Evolutionary conservation across 2,797 vertebrate genomes (phyloP), one percentile per base, ranked within the genome.

Genomic region (Schizopygopsis pylzovi): DNA sequence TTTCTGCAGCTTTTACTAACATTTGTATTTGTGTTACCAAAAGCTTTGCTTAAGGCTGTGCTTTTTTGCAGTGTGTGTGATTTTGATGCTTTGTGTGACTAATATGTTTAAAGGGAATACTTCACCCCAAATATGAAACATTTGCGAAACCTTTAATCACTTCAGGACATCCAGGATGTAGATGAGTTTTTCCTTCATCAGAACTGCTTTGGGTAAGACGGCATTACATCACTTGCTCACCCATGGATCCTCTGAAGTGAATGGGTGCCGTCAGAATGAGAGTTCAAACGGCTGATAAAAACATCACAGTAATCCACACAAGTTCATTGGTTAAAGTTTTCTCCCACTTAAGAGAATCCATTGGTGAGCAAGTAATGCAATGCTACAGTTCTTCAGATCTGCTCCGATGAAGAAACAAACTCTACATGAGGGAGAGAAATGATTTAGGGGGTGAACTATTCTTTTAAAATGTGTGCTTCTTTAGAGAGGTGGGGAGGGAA

Each of bases 1-100:
- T 25, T 52, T 89, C 33, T 68, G 91, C 90, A 87, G 86, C 90
- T 88, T 88, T 93, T 91, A 92, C 90, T 84, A 76, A 90, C 81
- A 54, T 72, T 68, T 28, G 49, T 52, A 52, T 73, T 52, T 84
- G 37, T 67, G 80, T 82, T 25, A 80, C 86, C 86, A 89, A 89
- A 49, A 91, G 61, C 81, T 77, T 83, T 90, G 77, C 67, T 67
- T 72, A 78, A 75, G 54, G 63, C 85, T 89, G 75, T 79, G 79
- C 85, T 88, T 87, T 39, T n/a, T 76, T 87, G 83, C 90, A 43
- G 80, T 88, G 75, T 43, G 75, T 45, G n/a, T 59, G 11, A 11
- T n/a, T 25, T 61, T 67, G 3, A 67, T 72, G 84, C 52, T 82
- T 76, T 81, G 49, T 76, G 89, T 90, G 85, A 93, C 91, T 94